phyloP scores from a whole-genome alignment of 2,888 invertebrate genomes.

The Tuberolachnus salignus region DNA sequence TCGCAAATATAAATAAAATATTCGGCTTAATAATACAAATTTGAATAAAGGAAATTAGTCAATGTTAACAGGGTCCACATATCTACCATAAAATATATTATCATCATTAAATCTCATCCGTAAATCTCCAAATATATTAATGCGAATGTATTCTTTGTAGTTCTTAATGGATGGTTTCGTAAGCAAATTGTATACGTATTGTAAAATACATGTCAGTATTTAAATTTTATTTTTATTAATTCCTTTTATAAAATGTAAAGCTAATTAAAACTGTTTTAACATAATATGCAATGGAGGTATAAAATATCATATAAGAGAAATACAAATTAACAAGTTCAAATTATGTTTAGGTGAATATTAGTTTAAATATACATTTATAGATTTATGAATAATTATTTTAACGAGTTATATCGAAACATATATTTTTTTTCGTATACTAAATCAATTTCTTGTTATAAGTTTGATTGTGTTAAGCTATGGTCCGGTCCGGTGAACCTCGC shows the following conservation, averaged over 20 bases:
- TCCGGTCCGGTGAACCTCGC: too few species aligned
- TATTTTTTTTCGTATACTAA: too few species aligned
- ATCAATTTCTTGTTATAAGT: too few species aligned
- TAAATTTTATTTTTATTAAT: background rate
- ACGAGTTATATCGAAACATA: background rate
- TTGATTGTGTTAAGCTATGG: too few species aligned
- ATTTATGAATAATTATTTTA: background rate
- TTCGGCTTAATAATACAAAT: background rate
- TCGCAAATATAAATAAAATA: background rate
- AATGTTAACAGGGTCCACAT: conserved; percentile 18
- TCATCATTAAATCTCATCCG: background rate
- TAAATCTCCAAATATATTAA: conserved; percentile 2
- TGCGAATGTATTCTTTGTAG: background rate
- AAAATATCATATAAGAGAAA: background rate
- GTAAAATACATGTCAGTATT: background rate
- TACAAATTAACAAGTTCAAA: conserved; percentile 18
- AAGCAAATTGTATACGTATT: too few species aligned
- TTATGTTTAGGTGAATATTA: background rate
- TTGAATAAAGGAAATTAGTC: conserved; percentile 4
- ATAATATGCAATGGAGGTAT: too few species aligned
- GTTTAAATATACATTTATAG: background rate
- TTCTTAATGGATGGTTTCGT: background rate
- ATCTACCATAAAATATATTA: background rate
- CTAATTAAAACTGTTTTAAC: background rate
- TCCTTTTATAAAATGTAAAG: background rate